Base-by-base conservation (phyloP, 2,888 invertebrate genomes). In the Caenorhabditis sp. region DNA sequence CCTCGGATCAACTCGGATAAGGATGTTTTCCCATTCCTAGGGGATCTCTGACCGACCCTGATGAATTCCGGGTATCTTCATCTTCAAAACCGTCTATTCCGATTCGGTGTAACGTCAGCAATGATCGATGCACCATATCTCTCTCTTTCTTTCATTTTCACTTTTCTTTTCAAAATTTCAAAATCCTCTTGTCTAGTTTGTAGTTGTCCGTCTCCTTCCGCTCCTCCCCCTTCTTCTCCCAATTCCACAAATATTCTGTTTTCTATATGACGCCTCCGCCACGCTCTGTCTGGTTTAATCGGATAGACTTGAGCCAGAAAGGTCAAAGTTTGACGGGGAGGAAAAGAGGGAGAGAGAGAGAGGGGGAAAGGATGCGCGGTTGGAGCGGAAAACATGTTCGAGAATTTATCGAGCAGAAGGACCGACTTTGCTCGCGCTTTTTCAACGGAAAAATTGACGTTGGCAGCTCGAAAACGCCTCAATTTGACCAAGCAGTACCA, bases 251-350 rank as follows among this genome's bases (percentile, higher is more conserved):
- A n/a, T 32, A 6, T 15, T 15, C 40, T 40, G 9, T 40, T 9
- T 51, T n/a, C 51, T 22, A 24, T 24, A n/a, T 24, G 22, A 24
- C 24, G 24, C 51, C 51, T 24, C 24, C 6, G 55, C 15, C 15
- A 28, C 28, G 15, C 55, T 24, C 55, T n/a, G 50, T 65, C 65
- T 50, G 51, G 32, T 51, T 70, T 37, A 51, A 65, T 65, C 53
- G 65, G 65, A 65, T 50, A 64, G 64, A 28, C 20, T 64, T 50
- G 47, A 8, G 20, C 9, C 32, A 20, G 24, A 28, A 64, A 64
- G 51, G 51, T 65, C 51, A 65, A 65, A 65, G 65, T 61, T 61
- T 61, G 53, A 32, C n/a, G n/a, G 5, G 35, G 35, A 35, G 35
- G 11, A 11, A 35, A 35, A 8, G 35, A 11, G 35, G 35, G 35